Base-by-base conservation (phyloP, 2,888 invertebrate species). In the Apantesis nais region DNA sequence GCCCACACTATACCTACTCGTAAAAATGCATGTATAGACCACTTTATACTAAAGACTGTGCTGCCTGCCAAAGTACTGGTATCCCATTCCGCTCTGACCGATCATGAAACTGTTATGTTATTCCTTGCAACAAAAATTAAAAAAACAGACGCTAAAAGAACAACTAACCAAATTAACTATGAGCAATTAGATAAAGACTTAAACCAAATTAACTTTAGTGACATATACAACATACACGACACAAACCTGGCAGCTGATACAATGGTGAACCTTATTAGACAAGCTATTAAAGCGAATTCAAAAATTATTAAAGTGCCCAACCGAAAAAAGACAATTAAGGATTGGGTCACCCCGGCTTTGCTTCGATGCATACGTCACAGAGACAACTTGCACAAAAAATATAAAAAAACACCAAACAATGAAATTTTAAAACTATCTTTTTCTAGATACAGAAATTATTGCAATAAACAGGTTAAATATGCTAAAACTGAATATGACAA, bases 1-100 rank as follows among this genome's bases (percentile, higher is more conserved):
- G n/a, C n/a, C n/a, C n/a, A n/a, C n/a, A n/a, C n/a, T n/a, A n/a
- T n/a, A n/a, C n/a, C n/a, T n/a, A n/a, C n/a, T n/a, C n/a, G n/a
- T n/a, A n/a, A n/a, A n/a, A 14, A 31, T 25, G 3, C 70, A 37
- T 72, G 72, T 44, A 60, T 72, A 16, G 72, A 69, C 48, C 69
- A 72, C 22, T 12, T 70, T 14, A 39, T 61, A 0, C 31, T 67
- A 9, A 73, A 70, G 64, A 62, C 70, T 22, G 11, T 4, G 3
- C 34, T 37, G 1, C 67, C 67, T 19, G 73, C 73, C 19, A 37
- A 16, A 16, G 65, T 69, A 2, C 11, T 34, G 19, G 72, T 72
- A 0, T 70, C 73, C 2, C 65, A 70, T 2, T 52, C 63, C 11
- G n/a, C 63, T 2, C 44, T 48, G 1, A 48, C 64, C 44, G 48